Percentiles rank a stretch among this genome's conserved stretches.
Evolutionary conservation across 1,140 invertebrate genomes (phyloP).

Genomic region (Druon quercuslanigerum): DNA sequence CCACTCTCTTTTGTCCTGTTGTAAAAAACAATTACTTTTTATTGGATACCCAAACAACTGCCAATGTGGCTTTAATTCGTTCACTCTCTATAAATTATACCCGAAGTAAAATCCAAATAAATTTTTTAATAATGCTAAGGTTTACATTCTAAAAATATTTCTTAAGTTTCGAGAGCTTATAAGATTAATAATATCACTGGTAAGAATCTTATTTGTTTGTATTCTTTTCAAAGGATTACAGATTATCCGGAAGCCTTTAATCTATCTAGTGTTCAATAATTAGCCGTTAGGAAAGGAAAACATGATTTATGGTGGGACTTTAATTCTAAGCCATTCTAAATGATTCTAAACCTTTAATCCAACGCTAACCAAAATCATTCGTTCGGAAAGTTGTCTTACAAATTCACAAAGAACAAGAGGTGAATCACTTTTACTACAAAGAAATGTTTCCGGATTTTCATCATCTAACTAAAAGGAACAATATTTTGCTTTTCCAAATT

Average conservation of each 20-base stretch:
- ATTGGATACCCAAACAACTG: too few species aligned
- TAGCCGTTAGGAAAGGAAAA: slow-evolving; percentile 8
- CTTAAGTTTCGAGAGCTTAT: background rate
- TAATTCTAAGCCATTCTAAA: slow-evolving; percentile 19
- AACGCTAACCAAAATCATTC: background rate
- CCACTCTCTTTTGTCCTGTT: slow-evolving; percentile 6
- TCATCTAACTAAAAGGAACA: background rate
- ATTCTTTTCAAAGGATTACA: slow-evolving; percentile 28
- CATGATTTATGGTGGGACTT: slow-evolving; percentile 21
- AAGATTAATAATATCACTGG: slow-evolving; percentile 23
- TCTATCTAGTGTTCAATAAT: slow-evolving; percentile 22
- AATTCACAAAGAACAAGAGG: background rate
- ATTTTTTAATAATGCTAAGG: background rate
- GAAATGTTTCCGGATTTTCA: background rate
- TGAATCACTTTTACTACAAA: too few species aligned
- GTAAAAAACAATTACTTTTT: too few species aligned
- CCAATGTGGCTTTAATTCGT: too few species aligned
- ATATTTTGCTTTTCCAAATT: background rate
- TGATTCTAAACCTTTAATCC: too few species aligned
- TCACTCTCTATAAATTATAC: too few species aligned
- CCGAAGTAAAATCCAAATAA: background rate
- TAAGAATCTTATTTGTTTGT: slow-evolving; percentile 30
- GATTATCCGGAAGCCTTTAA: slow-evolving; percentile 10
- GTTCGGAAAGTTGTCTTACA: background rate
- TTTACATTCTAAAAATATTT: background rate